Evolutionary conservation across 2,797 vertebrate genomes (phyloP).

Genomic region (Pygocentrus nattereri): DNA sequence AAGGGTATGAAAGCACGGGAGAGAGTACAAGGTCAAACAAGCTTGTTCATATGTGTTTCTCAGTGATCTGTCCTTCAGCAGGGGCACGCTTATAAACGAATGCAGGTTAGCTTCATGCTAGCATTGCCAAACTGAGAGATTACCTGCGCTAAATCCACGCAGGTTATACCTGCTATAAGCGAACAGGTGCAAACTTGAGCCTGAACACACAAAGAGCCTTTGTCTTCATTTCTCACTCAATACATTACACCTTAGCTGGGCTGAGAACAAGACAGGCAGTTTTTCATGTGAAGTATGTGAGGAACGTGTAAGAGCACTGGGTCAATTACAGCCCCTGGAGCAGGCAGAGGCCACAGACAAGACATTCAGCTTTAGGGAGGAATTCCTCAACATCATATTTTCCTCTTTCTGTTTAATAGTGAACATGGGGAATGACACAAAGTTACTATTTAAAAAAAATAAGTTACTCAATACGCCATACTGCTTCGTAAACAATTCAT

Average conservation of each 20-base stretch:
- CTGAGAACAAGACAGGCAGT: constrained; percentile 6
- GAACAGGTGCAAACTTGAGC: neutral
- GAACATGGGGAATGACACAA: too few relatives aligned
- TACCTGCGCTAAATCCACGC: neutral
- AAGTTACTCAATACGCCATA: too few relatives aligned
- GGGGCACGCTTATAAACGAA: too few relatives aligned
- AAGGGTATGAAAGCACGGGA: too few relatives aligned
- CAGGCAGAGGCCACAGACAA: neutral
- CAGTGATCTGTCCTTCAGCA: too few relatives aligned
- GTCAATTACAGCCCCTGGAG: neutral
- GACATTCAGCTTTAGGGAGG: too few relatives aligned
- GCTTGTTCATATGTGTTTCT: too few relatives aligned
- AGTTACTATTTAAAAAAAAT: too few relatives aligned
- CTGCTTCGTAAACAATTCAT: too few relatives aligned
- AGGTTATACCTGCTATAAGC: neutral
- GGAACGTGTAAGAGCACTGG: constrained; percentile 29
- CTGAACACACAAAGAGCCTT: neutral
- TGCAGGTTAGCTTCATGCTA: too few relatives aligned
- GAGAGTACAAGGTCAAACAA: too few relatives aligned
- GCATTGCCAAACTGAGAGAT: neutral
- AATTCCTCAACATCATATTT: neutral
- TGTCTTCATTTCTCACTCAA: constrained; percentile 13
- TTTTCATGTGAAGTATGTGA: constrained; percentile 24
- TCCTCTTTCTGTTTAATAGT: neutral
- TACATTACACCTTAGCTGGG: constrained; percentile 1